phyloP scores from a whole-genome alignment of 2,797 vertebrate genomes.

The Trachops cirrhosus region DNA sequence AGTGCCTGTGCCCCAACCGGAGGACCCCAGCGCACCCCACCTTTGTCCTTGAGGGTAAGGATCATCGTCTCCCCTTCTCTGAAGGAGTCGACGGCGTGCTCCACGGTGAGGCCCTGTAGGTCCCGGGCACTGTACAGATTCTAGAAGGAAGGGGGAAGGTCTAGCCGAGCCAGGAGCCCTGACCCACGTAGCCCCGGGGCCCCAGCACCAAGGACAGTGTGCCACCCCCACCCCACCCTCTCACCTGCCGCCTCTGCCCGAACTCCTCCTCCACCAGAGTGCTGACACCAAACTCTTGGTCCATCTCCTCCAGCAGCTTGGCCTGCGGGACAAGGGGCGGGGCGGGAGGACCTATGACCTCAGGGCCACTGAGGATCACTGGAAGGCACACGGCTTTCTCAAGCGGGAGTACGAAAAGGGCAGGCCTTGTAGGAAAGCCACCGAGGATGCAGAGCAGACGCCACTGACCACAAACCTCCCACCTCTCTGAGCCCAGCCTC shows the following conservation, averaged over 20 bases:
- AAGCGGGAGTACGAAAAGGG: not conserved
- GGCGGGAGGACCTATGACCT: not conserved
- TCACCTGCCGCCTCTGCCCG: constrained; percentile 86
- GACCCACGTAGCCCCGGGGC: rapidly evolving
- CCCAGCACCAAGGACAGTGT: not conserved
- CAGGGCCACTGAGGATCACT: not conserved
- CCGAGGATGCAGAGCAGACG: not conserved
- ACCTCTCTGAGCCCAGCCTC: not conserved
- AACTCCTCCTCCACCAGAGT: constrained; percentile 93
- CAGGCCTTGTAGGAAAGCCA: not conserved
- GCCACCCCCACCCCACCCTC: not conserved
- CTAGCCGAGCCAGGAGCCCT: not conserved
- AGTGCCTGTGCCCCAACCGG: rapidly evolving
- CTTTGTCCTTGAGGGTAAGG: constrained; percentile 94
- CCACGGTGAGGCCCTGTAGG: constrained; percentile 93
- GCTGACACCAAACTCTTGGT: constrained; percentile 95
- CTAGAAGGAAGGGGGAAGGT: constrained; percentile 40
- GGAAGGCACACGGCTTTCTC: not conserved
- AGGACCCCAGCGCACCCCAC: constrained; percentile 53
- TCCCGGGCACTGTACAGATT: constrained; percentile 87
- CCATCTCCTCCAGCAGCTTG: constrained; percentile 94
- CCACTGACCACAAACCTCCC: rapidly evolving
- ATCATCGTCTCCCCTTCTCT: constrained; percentile 89
- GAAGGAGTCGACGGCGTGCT: constrained; percentile 92
- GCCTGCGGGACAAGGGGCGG: constrained; percentile 77